Base-by-base conservation (phyloP, 2,797 vertebrate genomes). In the Argyrosomus regius region DNA sequence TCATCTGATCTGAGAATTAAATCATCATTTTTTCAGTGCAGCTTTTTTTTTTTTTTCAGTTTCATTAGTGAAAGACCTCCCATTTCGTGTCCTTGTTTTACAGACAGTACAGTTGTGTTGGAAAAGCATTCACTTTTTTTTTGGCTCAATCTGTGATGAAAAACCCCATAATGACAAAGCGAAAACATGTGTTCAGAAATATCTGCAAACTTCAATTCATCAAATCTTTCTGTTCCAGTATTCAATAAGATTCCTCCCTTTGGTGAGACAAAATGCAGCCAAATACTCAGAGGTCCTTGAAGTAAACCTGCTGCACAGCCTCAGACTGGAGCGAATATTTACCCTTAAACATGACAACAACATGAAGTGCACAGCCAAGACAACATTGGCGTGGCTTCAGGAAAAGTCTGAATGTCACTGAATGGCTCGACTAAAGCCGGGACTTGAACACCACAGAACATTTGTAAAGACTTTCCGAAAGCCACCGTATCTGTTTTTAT, bases 321-420 rank as follows among this genome's bases (percentile, higher is more conserved):
- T 53, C 46, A 60, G 24, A 26, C 20, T 48, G 35, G 6, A 9
- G 6, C 11, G 0, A 62, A 8, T 22, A 12, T 50, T 68, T 45
- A 59, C 58, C 58, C 63, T 70, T 58, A 41, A 46, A 28, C 39
- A 43, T 2, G 26, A 54, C 48, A 64, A 11, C 3, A 58, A 46
- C n/a, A 7, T 26, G 14, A 17, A 50, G 43, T 10, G 18, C 2
- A 41, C 26, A 31, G 24, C 20, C 35, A 68, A 53, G 50, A 72
- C 17, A 53, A 46, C 11, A 8, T 14, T 56, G 31, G 50, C 45
- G 20, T n/a, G 53, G 20, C 20, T 50, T 26, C 10, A 28, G 17
- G 24, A 17, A 5, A n/a, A 14, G 58, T 68, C 52, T 63, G 69
- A 63, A n/a, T 68, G 69, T 52, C 43, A 58, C 31, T 66, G 81